Base-by-base conservation (phyloP, 2,888 invertebrate genomes). In the Clivina fossor region DNA sequence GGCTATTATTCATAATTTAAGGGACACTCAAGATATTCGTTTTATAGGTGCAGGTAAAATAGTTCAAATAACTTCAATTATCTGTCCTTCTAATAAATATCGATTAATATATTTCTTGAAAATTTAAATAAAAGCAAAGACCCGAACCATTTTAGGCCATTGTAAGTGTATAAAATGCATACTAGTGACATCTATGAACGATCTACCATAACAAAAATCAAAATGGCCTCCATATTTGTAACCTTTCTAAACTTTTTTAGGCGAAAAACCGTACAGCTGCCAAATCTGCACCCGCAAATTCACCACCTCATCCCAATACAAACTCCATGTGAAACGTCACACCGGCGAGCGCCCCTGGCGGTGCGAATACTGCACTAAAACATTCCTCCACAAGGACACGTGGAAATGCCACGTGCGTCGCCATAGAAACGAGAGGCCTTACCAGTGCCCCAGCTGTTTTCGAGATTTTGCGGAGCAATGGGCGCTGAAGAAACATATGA, bases 231-330 rank as follows among this genome's bases (percentile, higher is more conserved):
- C n/a, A n/a, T n/a, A n/a, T n/a, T n/a, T 24, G 26, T 7, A 24
- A 7, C 26, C 26, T 7, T 24, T 24, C 11, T 19, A 53, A 51
- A 18, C 28, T 16, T 49, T 59, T 61, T 35, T 54, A 67, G 86
- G 89, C 0, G 88, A 88, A 69, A 86, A 87, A 65, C 91, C 90
- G 0, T 90, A 82, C 71, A 75, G 76, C 60, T 91, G 90, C 69
- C 72, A 78, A 32, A 73, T 78, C 38, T 88, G 88, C 62, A 80
- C 80, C 16, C 79, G 83, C 15, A 78, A 78, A 57, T 90, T 89
- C 72, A 86, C 88, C 28, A 88, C 88, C 1, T 85, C 85, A 7
- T 86, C 86, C 15, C 88, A 87, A 69, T 83, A 80, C 65, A 81
- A 84, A 40, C 75, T 86, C 59, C 88, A 88, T 66, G 73, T 80